A percentile compares a stretch with the other conserved stretches of the same genome.
These are phyloP conservation scores for Apostichopus parvimensis DNA, from an alignment of 35 echinoderm and acorn worm genomes.

Conservation along the genomic window DNA sequence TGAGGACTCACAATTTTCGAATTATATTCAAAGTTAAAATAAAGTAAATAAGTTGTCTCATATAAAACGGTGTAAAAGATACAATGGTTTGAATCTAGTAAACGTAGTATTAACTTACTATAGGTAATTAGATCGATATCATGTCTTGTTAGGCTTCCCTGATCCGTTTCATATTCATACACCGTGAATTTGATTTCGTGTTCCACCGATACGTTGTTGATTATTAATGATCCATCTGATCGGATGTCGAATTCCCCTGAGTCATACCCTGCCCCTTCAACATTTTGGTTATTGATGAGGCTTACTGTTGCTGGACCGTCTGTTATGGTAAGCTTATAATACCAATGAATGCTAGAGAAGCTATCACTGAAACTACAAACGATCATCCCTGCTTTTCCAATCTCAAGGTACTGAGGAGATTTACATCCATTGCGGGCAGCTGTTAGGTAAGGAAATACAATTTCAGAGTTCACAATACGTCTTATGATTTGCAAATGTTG, in stretches of 20 bases:
- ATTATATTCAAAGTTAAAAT: too few species aligned
- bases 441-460: background rate
- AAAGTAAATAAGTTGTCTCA: too few species aligned
- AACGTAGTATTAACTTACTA: background rate
- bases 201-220: background rate
- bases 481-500: too few species aligned
- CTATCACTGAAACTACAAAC: background rate
- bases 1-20: too few species aligned
- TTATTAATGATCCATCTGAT: slow-evolving; percentile 13
- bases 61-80: too few species aligned
- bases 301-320: background rate
- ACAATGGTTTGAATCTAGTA: too few species aligned
- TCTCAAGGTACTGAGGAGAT: background rate
- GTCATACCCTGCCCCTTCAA: background rate
- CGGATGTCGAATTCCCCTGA: slow-evolving; percentile 25
- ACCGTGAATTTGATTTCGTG: background rate
- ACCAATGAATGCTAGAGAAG: slow-evolving; percentile 12
- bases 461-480: too few species aligned
- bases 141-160: background rate
- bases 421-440: background rate
- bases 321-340: background rate
- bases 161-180: background rate
- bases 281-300: background rate
- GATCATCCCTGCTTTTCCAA: background rate
- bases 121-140: background rate